Evolutionary conservation across 2,888 invertebrate genomes (phyloP), one percentile per base, ranked within the genome.

Genomic region (Tenthredo scrophulariae): DNA sequence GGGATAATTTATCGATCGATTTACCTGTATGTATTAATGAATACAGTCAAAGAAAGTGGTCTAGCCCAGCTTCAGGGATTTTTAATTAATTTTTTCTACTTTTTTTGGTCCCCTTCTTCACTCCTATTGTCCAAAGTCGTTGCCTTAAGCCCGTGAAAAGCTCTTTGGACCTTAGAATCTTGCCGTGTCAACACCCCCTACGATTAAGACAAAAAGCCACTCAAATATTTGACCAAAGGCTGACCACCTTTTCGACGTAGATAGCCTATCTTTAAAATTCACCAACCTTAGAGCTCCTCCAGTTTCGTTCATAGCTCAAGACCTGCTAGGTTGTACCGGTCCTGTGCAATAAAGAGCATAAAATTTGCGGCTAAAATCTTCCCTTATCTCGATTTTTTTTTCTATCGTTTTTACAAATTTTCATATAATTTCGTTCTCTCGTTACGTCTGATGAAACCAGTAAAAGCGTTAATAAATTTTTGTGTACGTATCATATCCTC

Each of bases 221-320:
- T 89, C 89, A 89, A 90, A 90, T 90, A 89, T 90, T 90, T 89
- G 89, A 88, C 86, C 85, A 87, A 84, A 86, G 86, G 82, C 83
- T 84, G 86, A 85, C 86, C 86, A 86, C 74, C 84, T 86, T 77
- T 75, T 62, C 84, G 43, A 22, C 85, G 86, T 88, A 89, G 88
- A 89, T 89, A 86, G 89, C 40, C 88, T 88, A 89, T 90, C 90
- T 89, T 89, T 89, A 89, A 90, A 90, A 90, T 90, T 90, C 88
- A 89, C 65, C 83, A 33, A 50, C 29, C 67, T 43, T 29, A 40
- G 43, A 40, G 43, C 26, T 37, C 40, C 4, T 22, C 7, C 10
- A 74, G 67, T 18, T 67, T 33, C 6, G 67, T 33, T 67, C 67
- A 33, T 18, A 29, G 15, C 33, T 29, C 1, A 1, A 62, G 6